These are phyloP conservation scores for Drosophila athabasca DNA, from an alignment of 1,140 invertebrate species.

Conservation along the genomic window DNA sequence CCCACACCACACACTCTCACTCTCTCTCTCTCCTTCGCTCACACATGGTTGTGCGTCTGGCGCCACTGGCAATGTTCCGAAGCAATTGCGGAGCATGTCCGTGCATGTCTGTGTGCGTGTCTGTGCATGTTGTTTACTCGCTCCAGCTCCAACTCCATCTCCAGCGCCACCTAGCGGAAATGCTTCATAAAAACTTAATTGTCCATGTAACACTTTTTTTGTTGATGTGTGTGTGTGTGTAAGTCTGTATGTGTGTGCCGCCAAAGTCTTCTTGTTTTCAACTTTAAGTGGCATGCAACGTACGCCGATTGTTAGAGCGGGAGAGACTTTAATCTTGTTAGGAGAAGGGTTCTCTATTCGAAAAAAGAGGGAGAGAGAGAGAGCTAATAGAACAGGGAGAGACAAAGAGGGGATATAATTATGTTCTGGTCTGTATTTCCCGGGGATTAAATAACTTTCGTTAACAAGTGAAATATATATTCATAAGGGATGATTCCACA, in stretches of 20 bases:
- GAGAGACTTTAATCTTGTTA: constrained; percentile 48
- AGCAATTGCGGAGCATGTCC: neutral
- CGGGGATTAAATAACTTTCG: too few species aligned
- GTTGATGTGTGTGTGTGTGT: constrained; percentile 16
- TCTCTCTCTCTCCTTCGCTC: neutral
- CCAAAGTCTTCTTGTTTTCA: constrained; percentile 26
- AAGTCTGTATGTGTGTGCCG: constrained; percentile 7
- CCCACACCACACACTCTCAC: neutral
- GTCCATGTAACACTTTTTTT: constrained; percentile 75
- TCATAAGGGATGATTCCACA: too few species aligned
- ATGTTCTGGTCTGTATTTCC: too few species aligned
- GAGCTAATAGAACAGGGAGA: too few species aligned
- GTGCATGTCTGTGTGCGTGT: constrained; percentile 14
- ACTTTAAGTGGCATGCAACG: constrained; percentile 41
- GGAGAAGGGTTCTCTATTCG: constrained; percentile 18
- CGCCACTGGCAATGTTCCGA: constrained; percentile 24
- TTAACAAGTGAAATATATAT: too few species aligned
- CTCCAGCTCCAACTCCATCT: constrained; percentile 7
- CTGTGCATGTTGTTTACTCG: constrained; percentile 58
- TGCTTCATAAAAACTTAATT: constrained; percentile 81
- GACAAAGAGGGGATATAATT: too few species aligned
- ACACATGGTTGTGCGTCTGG: constrained; percentile 5
- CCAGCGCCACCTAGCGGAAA: constrained; percentile 75
- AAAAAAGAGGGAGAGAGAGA: neutral
- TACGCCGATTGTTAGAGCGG: constrained; percentile 28